phyloP scores from a whole-genome alignment of 1,140 invertebrate genomes.

The Atta texana region DNA sequence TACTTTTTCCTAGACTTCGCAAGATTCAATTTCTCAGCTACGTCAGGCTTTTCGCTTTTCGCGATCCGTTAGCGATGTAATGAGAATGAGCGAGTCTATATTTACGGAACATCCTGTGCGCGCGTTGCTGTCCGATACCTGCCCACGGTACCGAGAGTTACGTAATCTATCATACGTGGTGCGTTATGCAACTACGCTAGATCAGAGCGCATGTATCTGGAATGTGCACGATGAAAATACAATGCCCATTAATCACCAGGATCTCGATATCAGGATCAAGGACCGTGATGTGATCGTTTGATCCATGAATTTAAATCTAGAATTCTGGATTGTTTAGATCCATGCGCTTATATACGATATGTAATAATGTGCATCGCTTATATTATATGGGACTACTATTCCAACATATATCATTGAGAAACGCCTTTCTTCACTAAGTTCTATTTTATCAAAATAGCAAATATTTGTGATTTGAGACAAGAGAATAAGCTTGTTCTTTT shows the following conservation, averaged over 20 bases:
- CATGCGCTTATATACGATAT: not conserved
- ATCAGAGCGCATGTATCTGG: constrained; percentile 33
- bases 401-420: not conserved
- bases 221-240: constrained; percentile 68
- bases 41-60: constrained; percentile 22
- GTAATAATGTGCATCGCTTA: not conserved
- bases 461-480: not conserved
- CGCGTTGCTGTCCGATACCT: constrained; percentile 2
- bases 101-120: constrained; percentile 31
- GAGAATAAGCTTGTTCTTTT: too few relatives aligned
- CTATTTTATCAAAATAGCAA: not conserved
- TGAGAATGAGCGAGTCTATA: constrained; percentile 45
- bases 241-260: constrained; percentile 57
- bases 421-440: not conserved
- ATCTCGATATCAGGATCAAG: constrained; percentile 68
- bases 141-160: constrained; percentile 46
- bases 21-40: constrained; percentile 28
- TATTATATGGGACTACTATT: not conserved
- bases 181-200: constrained; percentile 67
- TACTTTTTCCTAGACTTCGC: not conserved
- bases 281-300: constrained; percentile 31
- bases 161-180: constrained; percentile 62
- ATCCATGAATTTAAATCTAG: constrained; percentile 31
- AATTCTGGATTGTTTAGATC: not conserved
- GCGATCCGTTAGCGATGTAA: constrained; percentile 16